Base-by-base conservation (phyloP, 2,113 vertebrate genomes). In the Oophaga pumilio region DNA sequence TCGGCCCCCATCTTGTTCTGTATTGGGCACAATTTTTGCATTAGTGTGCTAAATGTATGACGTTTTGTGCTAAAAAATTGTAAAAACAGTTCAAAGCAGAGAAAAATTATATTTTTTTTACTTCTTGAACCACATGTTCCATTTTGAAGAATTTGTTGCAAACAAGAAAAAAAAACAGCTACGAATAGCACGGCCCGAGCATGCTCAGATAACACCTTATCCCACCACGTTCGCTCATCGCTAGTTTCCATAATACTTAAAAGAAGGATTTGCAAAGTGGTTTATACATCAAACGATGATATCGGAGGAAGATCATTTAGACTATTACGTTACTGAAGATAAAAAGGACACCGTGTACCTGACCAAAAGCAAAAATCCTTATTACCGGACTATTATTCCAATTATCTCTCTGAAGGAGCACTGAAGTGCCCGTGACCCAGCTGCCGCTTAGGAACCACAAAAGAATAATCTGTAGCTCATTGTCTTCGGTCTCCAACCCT, bases 291-390 rank as follows among this genome's bases (percentile, higher is more conserved):
- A 74, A 74, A 74, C 20, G 71, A 74, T 22, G 4, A 49, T 22
- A 22, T 4, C 14, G 22, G 71, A 50, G 33, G 9, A 20, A 28
- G 43, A 74, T 74, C 33, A 74, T 74, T 74, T 74, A 49, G 71
- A 50, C 71, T 74, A 74, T 74, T 74, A 74, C 43, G 50, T 6
- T 74, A 10, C 17, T 12, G 18, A 50, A 74, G 71, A 74, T 74
- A 74, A 74, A 73, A 74, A 74, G 71, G 50, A 74, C 71, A 74
- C 43, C 0, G 9, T 74, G 71, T 74, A 50, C 43, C 71, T 10
- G 71, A 12, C 71, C 33, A 50, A 74, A 74, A 50, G 71, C 71
- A 74, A 74, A 73, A 74, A 49, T 74, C 71, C 71, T 74, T 74
- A 43, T 74, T 74, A 74, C 33, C 17, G 9, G 17, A 50, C 8